phyloP scores from a whole-genome alignment of 2,113 vertebrate genomes.

The Eidolon helvum region DNA sequence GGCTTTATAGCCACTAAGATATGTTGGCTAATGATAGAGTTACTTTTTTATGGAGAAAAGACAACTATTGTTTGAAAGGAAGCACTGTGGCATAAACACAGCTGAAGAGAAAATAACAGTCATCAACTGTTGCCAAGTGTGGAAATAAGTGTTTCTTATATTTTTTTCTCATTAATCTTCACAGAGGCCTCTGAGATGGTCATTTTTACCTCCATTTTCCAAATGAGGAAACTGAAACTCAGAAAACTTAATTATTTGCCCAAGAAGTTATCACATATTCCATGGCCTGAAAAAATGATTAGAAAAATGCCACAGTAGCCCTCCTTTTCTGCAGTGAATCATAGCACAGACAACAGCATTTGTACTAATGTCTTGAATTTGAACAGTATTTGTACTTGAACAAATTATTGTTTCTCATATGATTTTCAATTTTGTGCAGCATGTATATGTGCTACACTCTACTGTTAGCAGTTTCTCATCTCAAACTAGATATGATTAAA shows the following conservation, averaged over 20 bases:
- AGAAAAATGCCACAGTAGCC: not conserved
- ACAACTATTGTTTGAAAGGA: not conserved
- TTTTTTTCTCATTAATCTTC: not conserved
- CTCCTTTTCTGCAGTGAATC: not conserved
- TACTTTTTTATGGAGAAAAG: not conserved
- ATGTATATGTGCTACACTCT: not conserved
- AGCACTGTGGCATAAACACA: not conserved
- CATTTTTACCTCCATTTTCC: not conserved
- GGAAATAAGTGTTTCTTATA: not conserved
- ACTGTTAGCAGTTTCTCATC: not conserved
- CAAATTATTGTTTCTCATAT: not conserved
- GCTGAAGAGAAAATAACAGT: not conserved
- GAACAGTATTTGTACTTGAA: not conserved
- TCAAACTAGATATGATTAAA: slow-evolving; percentile 8
- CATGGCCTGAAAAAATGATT: not conserved
- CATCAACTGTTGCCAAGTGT: not conserved
- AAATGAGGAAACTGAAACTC: not conserved
- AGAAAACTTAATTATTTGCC: not conserved
- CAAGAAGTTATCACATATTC: not conserved
- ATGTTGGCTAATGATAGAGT: not conserved
- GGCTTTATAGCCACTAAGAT: not conserved
- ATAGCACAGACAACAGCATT: not conserved
- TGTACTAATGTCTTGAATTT: not conserved
- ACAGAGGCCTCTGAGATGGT: not conserved
- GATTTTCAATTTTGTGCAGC: not conserved